phyloP scores from a whole-genome alignment of 2,797 vertebrate species.

The Acipenser ruthenus region DNA sequence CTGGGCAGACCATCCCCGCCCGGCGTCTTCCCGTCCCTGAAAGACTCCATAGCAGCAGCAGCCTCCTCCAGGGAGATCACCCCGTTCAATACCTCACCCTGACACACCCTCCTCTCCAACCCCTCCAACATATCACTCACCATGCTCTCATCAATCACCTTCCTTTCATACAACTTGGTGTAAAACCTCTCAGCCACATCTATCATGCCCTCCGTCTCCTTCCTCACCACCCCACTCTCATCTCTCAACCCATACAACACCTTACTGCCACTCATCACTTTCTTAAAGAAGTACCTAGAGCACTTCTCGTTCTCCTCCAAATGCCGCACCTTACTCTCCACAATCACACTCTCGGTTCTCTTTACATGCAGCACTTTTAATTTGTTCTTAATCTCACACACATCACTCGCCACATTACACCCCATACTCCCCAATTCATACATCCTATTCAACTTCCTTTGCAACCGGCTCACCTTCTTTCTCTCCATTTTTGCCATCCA shows the following conservation, averaged over 20 bases:
- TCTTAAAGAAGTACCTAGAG: slow-evolving; percentile 21
- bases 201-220: background rate
- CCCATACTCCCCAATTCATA: slow-evolving; percentile 11
- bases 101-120: background rate
- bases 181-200: fast-evolving
- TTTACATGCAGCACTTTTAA: background rate
- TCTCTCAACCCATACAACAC: background rate
- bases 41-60: background rate
- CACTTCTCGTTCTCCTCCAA: slow-evolving; percentile 18
- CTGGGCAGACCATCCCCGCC: slow-evolving; percentile 18
- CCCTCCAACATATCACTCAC: background rate
- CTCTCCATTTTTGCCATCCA: slow-evolving; percentile 9
- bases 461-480: slow-evolving; percentile 23
- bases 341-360: slow-evolving; percentile 6
- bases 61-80: background rate
- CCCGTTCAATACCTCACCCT: no score
- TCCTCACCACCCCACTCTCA: background rate
- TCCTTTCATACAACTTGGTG: background rate
- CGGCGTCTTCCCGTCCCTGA: slow-evolving; percentile 14
- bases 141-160: fast-evolving
- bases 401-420: slow-evolving; percentile 23
- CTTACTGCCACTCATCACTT: background rate
- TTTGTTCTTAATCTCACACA: slow-evolving; percentile 6
- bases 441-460: slow-evolving; percentile 24
- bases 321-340: slow-evolving; percentile 22